Base-by-base conservation (phyloP, 1,140 invertebrate genomes). In the Oryzaephilus surinamensis region DNA sequence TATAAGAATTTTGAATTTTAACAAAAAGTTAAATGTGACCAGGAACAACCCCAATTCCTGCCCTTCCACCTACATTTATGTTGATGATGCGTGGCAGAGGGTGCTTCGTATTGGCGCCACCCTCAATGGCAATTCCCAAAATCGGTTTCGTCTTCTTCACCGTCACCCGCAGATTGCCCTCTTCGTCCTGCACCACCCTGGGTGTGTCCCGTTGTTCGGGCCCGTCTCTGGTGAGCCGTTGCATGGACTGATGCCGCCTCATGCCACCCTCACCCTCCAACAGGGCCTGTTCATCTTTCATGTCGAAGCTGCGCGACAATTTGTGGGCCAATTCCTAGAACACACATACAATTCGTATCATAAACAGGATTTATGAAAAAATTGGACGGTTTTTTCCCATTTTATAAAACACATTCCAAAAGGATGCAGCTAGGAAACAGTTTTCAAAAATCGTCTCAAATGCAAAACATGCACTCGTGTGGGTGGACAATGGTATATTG, bases 71-170 rank as follows among this genome's bases (percentile, higher is more conserved):
- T 67, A 95, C 91, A 67, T 95, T 90, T 60, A 97, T 94, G 65
- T 93, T 93, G 53, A 96, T 94, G 57, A 97, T 94, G 58, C 89
- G 77, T 17, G 92, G 92, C 47, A 95, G 71, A 29, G 87, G 84
- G 67, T 96, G 91, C 58, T 85, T 84, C 28, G 91, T 95, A 64
- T 97, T 93, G 45, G 84, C 82, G 32, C 94, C 94, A 41, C 94
- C 94, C 71, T 96, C 92, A 52, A 97, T 96, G 32, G 91, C 92
- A 51, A 97, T 91, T 42, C 93, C 93, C 46, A 97, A 74, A 54
- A 91, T 88, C 26, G 90, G 85, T 67, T 92, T 92, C 12, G 81
- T 88, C 66, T 96, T 96, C 64, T 79, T 85, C 45, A 90, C 84
- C 41, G 79, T 84, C 53, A 89, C 83, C 55, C 84, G 72, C 50